These are phyloP conservation scores for Candidula unifasciata DNA, from an alignment of 2,888 invertebrate genomes.

Conservation along the genomic window DNA sequence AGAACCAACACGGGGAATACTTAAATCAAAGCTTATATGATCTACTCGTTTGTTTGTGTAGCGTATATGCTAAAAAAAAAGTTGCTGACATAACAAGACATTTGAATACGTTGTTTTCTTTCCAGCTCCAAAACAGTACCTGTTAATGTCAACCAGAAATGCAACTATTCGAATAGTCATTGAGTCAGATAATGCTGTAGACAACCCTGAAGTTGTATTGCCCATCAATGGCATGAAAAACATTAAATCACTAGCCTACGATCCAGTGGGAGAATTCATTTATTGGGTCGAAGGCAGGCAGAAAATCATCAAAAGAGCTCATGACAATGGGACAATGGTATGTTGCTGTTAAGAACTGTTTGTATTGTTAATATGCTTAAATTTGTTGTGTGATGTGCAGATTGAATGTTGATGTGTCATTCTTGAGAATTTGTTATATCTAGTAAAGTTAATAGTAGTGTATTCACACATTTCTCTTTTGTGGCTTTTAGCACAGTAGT, in stretches of 20 bases:
- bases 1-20: no score
- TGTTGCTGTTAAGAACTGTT: not conserved
- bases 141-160: slow-evolving; percentile 91
- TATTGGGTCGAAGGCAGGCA: slow-evolving; percentile 91
- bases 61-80: no score
- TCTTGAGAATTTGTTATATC: no score
- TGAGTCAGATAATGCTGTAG: slow-evolving; percentile 79
- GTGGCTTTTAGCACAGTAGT: no score
- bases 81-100: no score
- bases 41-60: no score
- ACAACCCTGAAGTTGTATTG: slow-evolving; percentile 86
- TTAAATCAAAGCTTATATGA: no score
- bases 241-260: slow-evolving; percentile 92
- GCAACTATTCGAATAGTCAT: slow-evolving; percentile 89
- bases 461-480: no score
- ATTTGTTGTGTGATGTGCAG: no score
- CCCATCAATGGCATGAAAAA: slow-evolving; percentile 91
- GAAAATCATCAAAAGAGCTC: slow-evolving; percentile 87
- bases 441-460: no score
- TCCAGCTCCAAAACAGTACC: slow-evolving; percentile 89
- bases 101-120: not conserved
- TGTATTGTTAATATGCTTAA: no score
- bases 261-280: slow-evolving; percentile 85
- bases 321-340: slow-evolving; percentile 85
- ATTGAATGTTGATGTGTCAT: no score